These are phyloP conservation scores for Leptothorax acervorum DNA, from an alignment of 2,888 invertebrate genomes.

Conservation along the genomic window DNA sequence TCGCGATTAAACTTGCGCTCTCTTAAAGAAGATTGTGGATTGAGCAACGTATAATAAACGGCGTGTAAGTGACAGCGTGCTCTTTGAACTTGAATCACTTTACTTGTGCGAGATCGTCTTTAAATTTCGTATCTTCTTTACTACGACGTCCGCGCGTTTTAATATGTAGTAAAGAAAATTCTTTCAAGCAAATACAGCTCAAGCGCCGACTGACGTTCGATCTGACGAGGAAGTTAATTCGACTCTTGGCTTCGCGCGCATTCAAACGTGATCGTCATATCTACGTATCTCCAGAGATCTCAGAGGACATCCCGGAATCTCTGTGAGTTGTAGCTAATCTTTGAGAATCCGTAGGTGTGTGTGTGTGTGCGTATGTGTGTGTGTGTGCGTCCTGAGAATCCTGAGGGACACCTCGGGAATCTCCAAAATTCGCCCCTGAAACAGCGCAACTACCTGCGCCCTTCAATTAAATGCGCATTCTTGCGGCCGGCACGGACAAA, in stretches of 20 bases:
- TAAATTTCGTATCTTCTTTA: slow-evolving; percentile 70
- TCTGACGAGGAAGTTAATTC: slow-evolving; percentile 43
- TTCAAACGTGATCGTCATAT: background rate
- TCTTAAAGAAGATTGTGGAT: background rate
- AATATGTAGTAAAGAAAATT: background rate
- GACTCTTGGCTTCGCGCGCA: background rate
- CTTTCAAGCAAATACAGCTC: slow-evolving; percentile 50
- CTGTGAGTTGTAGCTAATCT: slow-evolving; percentile 21
- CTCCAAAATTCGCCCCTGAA: background rate
- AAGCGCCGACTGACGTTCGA: slow-evolving; percentile 37
- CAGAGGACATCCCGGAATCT: background rate
- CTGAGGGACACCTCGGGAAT: background rate
- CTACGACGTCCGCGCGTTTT: slow-evolving; percentile 5
- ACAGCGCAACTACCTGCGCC: background rate
- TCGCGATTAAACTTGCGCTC: background rate
- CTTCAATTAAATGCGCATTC: background rate
- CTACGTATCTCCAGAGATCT: background rate
- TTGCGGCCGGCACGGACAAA: background rate
- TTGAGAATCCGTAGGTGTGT: background rate
- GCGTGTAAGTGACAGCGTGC: slow-evolving; percentile 59
- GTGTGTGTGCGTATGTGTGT: no score
- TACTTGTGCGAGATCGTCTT: slow-evolving; percentile 58
- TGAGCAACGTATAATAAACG: background rate
- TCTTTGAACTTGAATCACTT: slow-evolving; percentile 68
- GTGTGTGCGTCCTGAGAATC: background rate